Evolutionary conservation across 2,797 vertebrate species (phyloP).

Genomic region (Enteromius treurensis): DNA sequence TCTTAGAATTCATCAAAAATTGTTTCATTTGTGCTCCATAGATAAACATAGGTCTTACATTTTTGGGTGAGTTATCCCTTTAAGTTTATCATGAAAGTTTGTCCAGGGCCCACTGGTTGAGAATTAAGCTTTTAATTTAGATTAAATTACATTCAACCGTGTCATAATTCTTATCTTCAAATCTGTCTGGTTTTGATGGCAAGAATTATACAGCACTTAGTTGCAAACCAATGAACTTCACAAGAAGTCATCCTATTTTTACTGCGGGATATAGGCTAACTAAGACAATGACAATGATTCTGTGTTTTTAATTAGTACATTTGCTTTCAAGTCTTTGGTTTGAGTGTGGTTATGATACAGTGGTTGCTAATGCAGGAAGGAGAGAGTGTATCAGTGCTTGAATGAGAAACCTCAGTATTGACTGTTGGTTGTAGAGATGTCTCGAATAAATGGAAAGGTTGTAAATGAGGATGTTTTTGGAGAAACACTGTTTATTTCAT

Average conservation of each 20-base stretch:
- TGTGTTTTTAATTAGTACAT: background rate
- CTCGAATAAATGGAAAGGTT: constrained; percentile 34
- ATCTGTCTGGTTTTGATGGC: background rate
- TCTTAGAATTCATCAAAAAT: too few species aligned
- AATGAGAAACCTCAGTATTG: constrained; percentile 31
- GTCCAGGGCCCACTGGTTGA: background rate
- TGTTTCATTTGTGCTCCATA: too few species aligned
- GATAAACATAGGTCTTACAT: too few species aligned
- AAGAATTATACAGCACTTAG: background rate
- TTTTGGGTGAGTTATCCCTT: too few species aligned
- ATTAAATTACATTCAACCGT: background rate
- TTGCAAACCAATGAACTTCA: background rate
- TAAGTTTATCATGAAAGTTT: background rate
- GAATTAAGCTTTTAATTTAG: background rate
- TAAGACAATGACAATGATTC: background rate
- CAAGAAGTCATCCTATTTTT: background rate
- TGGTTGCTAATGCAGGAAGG: constrained; percentile 37
- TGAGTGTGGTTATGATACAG: background rate
- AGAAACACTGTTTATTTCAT: constrained; percentile 64
- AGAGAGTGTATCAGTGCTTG: constrained; percentile 35
- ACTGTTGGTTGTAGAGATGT: constrained; percentile 44
- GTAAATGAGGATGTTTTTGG: constrained; percentile 54
- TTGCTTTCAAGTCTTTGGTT: background rate
- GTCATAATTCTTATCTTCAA: background rate
- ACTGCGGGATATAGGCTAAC: background rate